Evolutionary conservation across 2,113 vertebrate genomes (phyloP).

Genomic region (Tympanuchus pallidicinctus): DNA sequence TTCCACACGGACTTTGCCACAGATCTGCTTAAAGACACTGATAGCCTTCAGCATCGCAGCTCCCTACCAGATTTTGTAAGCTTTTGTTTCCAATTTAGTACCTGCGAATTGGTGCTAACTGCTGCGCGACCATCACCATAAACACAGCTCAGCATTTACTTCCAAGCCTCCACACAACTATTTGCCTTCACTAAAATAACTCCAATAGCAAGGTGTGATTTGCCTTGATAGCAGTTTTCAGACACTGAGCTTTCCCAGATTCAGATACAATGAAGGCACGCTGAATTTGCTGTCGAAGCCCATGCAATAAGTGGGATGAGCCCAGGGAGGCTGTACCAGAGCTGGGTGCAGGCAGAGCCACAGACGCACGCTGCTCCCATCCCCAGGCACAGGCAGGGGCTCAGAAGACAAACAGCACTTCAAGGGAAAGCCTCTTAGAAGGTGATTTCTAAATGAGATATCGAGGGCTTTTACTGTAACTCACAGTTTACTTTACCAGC

Average conservation of each 20-base stretch:
- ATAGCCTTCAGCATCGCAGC: not conserved
- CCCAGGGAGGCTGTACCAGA: not conserved
- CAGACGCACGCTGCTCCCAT: not conserved
- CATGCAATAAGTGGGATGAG: not conserved
- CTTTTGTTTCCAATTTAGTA: slow-evolving; percentile 59
- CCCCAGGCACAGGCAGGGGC: not conserved
- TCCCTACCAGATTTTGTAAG: slow-evolving; percentile 27
- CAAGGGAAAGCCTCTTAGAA: slow-evolving; percentile 29
- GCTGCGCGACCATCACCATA: slow-evolving; percentile 27
- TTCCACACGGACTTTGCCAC: slow-evolving; percentile 21
- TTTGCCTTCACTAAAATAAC: not conserved
- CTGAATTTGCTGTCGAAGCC: slow-evolving; percentile 16
- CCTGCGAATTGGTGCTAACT: slow-evolving; percentile 54
- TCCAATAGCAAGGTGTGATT: not conserved
- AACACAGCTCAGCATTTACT: slow-evolving; percentile 34
- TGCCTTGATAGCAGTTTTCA: not conserved
- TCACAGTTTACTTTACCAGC: slow-evolving; percentile 50
- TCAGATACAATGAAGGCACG: not conserved
- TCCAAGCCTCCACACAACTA: slow-evolving; percentile 15
- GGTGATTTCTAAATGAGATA: slow-evolving; percentile 28
- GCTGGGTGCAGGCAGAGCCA: not conserved
- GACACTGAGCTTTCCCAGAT: not conserved
- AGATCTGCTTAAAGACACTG: not conserved
- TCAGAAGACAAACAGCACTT: slow-evolving; percentile 14
- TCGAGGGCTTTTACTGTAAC: slow-evolving; percentile 27